Base-by-base conservation (phyloP, 2,888 invertebrate genomes). In the Nomada flava region DNA sequence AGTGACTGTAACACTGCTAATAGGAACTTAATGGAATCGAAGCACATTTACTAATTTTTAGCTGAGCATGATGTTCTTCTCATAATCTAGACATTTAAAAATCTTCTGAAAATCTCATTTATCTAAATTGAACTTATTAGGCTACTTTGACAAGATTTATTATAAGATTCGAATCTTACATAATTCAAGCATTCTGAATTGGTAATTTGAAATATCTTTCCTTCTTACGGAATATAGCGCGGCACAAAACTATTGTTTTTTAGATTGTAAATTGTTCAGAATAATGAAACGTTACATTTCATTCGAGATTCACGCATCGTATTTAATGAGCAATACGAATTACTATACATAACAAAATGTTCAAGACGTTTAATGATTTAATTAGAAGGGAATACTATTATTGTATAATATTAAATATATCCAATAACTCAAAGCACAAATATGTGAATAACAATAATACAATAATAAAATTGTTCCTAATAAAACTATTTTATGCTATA, bases 21-120 rank as follows among this genome's bases (percentile, higher is more conserved):
- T 84, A 85, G 84, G 79, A 85, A 84, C 85, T 84, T 76, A 84
- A 76, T 77, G 57, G 47, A 68, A 74, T 72, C 15, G 13, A 85
- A 76, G 69, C 71, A 84, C 69, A 75, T 75, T 75, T 65, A 83
- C 47, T 78, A 78, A 23, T 73, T 64, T 20, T 11, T 71, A 71
- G 23, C 68, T 50, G 47, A 69, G 23, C 10, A 23, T 42, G 10
- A 74, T 67, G 23, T 63, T 68, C 53, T 87, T 86, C 79, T 84
- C 84, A 86, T 76, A 72, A 71, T 47, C 47, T 47, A 47, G 47
- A 73, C 18, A 57, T 53, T 53, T 7, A 36, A 36, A 36, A 36
- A 36, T 36, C 36, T 36, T 7, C 7, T 36, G 36, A 36, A 1
- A 1, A 36, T 7, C 36, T 36, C 36, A 36, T 9, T 7, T 13